phyloP scores from a whole-genome alignment of 1,140 invertebrate genomes.

The Matsumurasca onukii region DNA sequence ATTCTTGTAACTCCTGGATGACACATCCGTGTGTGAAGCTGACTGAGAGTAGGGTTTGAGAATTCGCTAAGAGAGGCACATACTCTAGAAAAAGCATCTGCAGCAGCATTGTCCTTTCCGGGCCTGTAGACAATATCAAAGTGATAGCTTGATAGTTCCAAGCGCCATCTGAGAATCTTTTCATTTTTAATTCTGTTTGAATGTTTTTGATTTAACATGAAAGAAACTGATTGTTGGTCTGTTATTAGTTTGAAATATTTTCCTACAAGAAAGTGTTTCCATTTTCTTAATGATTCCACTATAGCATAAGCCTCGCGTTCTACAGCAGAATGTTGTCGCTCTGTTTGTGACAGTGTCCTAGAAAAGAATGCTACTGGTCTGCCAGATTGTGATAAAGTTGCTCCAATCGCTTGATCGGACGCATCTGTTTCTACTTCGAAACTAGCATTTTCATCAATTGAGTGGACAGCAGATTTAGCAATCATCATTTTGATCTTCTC shows the following conservation, averaged over 20 bases:
- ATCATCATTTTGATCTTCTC: not conserved
- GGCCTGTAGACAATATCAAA: conserved; percentile 43
- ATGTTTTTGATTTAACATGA: conserved; percentile 40
- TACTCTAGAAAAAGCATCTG: conserved; percentile 44
- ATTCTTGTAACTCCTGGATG: no score
- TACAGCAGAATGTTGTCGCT: conserved; percentile 55
- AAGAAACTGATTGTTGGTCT: conserved; percentile 38
- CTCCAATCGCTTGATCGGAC: conserved; percentile 37
- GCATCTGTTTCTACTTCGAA: conserved; percentile 30
- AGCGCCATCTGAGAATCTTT: conserved; percentile 40
- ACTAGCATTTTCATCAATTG: not conserved
- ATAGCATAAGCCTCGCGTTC: conserved; percentile 57
- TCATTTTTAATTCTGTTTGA: conserved; percentile 43
- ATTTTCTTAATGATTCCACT: conserved; percentile 51
- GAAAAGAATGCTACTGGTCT: conserved; percentile 54
- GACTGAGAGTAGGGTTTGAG: no score
- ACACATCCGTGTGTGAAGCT: no score
- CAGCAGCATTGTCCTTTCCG: conserved; percentile 40
- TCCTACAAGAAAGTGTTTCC: conserved; percentile 38
- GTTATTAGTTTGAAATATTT: conserved; percentile 40
- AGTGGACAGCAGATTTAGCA: not conserved
- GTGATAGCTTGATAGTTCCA: conserved; percentile 40
- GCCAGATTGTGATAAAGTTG: conserved; percentile 42
- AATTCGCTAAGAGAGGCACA: no score
- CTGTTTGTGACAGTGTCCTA: conserved; percentile 47